Evolutionary conservation across 2,888 invertebrate species (phyloP).

Genomic region (Cerastis leucographa): DNA sequence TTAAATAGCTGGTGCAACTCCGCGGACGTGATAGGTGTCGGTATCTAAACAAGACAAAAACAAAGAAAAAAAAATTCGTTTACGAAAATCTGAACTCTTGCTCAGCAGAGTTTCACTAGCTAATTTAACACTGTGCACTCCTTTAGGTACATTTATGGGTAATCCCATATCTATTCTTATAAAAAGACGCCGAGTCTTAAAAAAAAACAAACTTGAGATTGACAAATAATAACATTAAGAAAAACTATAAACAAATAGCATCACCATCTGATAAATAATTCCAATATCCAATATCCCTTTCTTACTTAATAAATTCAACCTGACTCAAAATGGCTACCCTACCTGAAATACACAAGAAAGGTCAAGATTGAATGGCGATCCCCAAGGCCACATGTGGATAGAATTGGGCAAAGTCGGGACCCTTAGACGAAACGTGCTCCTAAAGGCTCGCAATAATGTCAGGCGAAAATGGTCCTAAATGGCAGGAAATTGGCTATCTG

Average conservation of each 20-base stretch:
- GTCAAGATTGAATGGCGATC: conserved; percentile 55
- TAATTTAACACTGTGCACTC: too few species aligned
- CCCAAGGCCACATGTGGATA: conserved; percentile 51
- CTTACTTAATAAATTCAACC: conserved; percentile 47
- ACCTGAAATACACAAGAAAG: conserved; percentile 40
- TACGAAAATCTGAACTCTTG: too few species aligned
- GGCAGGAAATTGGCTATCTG: conserved; percentile 61
- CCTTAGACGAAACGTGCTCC: conserved; percentile 37
- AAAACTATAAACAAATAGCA: conserved; percentile 13
- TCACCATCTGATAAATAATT: conserved; percentile 46
- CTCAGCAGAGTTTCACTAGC: too few species aligned
- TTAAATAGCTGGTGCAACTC: too few species aligned
- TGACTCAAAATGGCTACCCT: conserved; percentile 34
- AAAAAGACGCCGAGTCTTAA: not conserved
- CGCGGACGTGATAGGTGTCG: too few species aligned
- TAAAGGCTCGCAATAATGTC: conserved; percentile 49
- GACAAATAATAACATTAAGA: not conserved
- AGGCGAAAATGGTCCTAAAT: conserved; percentile 43
- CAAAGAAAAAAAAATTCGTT: too few species aligned
- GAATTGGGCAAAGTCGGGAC: conserved; percentile 44
- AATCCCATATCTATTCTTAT: not conserved
- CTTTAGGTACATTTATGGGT: too few species aligned
- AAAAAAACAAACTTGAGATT: not conserved
- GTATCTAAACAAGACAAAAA: too few species aligned
- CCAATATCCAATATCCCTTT: conserved; percentile 46